Base-by-base conservation (phyloP, 2,113 vertebrate species). In the Cyanocitta stelleri region DNA sequence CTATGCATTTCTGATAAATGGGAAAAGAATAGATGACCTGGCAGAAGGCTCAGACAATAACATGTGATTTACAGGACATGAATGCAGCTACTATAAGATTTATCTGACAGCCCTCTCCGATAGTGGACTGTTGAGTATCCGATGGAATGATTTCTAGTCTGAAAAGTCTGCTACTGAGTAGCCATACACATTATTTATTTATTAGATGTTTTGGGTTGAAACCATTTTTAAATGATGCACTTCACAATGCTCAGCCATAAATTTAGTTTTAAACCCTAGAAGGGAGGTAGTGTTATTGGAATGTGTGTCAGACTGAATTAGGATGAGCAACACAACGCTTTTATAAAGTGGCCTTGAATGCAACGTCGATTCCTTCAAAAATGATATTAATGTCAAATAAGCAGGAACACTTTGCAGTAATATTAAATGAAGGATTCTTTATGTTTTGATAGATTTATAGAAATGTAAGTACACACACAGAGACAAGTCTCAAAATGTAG, bases 41-140 rank as follows among this genome's bases (percentile, higher is more conserved):
- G 99, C 99, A 99, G 99, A 98, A 98, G 98, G 98, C 98, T 98
- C 97, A 98, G 98, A 99, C 98, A 99, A 99, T 99, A 99, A 99
- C 98, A 98, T 98, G 98, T 99, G 99, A 99, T 99, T 98, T 99
- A 99, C 98, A 99, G 98, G 99, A 99, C 98, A 98, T 98, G 99
- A 99, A 98, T 98, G 98, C 98, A 98, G 98, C 99, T 98, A 98
- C 98, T 98, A 39, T 96, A 98, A 99, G 99, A 99, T 99, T 99
- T 99, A 99, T 99, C 98, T 98, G 98, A 99, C 98, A 98, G 98
- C 97, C 96, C 94, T 98, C 98, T 97, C 98, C 97, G 98, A 98
- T 98, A 98, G 98, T 97, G 97, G 98, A 98, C 98, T 98, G 98
- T 98, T 98, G 98, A 98, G 98, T 98, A 98, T 98, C 98, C 98